These are phyloP conservation scores for Eulemur rufifrons DNA, from an alignment of 2,113 vertebrate genomes.

Conservation along the genomic window DNA sequence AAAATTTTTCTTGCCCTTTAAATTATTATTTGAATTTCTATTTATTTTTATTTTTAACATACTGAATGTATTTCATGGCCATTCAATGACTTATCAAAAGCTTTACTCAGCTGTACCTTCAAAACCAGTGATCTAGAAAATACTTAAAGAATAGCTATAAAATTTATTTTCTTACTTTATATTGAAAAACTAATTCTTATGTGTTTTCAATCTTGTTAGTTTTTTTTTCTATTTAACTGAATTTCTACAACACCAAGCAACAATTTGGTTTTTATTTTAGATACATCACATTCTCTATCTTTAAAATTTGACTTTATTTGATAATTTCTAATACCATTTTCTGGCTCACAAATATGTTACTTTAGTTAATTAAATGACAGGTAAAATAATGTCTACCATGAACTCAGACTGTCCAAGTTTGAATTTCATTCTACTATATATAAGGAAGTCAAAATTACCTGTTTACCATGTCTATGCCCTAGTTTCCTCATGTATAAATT, in stretches of 20 bases:
- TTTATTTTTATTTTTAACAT: neutral
- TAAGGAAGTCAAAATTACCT: neutral
- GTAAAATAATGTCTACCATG: neutral
- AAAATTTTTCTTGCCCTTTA: neutral
- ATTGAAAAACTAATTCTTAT: neutral
- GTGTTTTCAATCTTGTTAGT: neutral
- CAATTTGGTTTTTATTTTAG: neutral
- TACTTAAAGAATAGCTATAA: neutral
- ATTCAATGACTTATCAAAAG: neutral
- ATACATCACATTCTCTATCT: neutral
- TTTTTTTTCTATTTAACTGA: neutral
- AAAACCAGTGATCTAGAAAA: neutral
- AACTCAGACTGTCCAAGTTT: neutral
- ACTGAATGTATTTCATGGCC: neutral
- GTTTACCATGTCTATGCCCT: neutral
- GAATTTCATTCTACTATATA: neutral
- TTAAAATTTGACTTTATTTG: neutral
- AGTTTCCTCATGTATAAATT: neutral
- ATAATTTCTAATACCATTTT: neutral
- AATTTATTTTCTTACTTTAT: neutral
- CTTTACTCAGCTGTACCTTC: neutral
- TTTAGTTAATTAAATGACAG: neutral
- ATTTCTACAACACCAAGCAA: neutral
- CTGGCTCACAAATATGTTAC: neutral
- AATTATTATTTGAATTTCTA: neutral